A percentile compares a stretch with the other conserved stretches of the same genome.
These are phyloP conservation scores for Xenopus borealis DNA, from an alignment of 2,113 vertebrate genomes.

Conservation along the genomic window DNA sequence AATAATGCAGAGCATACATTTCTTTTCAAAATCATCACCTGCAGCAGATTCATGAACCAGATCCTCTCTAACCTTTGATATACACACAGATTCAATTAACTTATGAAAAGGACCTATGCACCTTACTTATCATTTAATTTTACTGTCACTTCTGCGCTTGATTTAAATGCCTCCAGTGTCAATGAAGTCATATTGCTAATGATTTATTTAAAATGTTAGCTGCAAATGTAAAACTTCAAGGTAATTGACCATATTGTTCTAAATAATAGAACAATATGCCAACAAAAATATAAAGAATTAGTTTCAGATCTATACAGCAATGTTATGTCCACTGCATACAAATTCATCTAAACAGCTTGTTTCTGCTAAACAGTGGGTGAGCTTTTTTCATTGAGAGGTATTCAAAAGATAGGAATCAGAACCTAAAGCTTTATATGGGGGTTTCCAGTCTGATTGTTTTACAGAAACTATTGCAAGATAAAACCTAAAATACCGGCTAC, in stretches of 20 bases:
- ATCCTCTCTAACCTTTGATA: conserved; percentile 23
- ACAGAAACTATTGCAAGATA: conserved; percentile 26
- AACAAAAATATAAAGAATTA: too few species aligned
- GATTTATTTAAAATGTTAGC: conserved; percentile 36
- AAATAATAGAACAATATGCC: not conserved
- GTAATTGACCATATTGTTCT: not conserved
- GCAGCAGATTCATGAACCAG: conserved; percentile 7
- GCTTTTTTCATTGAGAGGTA: conserved; percentile 6
- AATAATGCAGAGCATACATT: not conserved
- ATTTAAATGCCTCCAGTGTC: conserved; percentile 30
- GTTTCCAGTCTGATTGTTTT: conserved; percentile 11
- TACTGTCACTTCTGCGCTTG: conserved; percentile 19
- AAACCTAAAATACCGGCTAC: conserved; percentile 29
- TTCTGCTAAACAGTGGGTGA: too few species aligned
- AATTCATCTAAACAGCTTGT: too few species aligned
- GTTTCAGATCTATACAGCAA: not conserved
- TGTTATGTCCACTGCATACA: too few species aligned
- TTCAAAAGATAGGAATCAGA: conserved; percentile 23
- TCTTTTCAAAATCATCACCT: conserved; percentile 7
- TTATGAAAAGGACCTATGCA: conserved; percentile 21
- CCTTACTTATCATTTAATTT: conserved; percentile 33
- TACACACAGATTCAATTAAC: conserved; percentile 43
- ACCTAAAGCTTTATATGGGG: conserved; percentile 11
- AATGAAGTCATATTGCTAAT: conserved; percentile 21
- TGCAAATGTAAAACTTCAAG: not conserved